Conservation (phyloP, 1,140 invertebrate genomes). For the Adoxophyes honmai region DNA sequence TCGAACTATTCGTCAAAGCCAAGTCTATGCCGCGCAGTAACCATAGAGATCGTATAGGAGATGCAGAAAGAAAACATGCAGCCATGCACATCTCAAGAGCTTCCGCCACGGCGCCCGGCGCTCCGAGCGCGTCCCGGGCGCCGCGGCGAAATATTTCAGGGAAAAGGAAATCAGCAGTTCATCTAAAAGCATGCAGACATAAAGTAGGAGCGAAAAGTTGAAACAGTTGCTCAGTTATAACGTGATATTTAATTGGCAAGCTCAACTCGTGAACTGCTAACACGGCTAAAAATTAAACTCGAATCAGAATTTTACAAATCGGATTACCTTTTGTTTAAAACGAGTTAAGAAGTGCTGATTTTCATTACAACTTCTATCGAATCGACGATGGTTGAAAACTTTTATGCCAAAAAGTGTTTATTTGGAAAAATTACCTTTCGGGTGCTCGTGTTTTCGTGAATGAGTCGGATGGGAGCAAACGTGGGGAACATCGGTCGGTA, state of each 20-base stretch:
- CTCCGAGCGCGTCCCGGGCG: constrained; percentile 26
- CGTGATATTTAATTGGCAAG: constrained; percentile 5
- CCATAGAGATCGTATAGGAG: constrained; percentile 75
- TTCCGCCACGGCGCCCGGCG: constrained; percentile 33
- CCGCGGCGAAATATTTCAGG: constrained; percentile 38
- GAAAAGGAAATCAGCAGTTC: constrained; percentile 50
- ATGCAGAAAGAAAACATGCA: constrained; percentile 71
- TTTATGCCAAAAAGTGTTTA: background rate
- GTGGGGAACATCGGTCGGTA: constrained; percentile 2
- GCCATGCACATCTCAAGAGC: constrained; percentile 56
- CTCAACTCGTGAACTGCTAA: constrained; percentile 4
- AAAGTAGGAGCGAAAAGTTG: constrained; percentile 66
- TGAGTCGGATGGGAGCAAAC: background rate
- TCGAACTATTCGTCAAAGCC: constrained; percentile 66
- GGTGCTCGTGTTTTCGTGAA: constrained; percentile 7
- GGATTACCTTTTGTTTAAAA: constrained; percentile 25
- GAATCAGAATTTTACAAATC: constrained; percentile 19
- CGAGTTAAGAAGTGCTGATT: constrained; percentile 14
- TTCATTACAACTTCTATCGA: constrained; percentile 15
- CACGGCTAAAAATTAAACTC: constrained; percentile 20
- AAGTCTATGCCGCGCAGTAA: constrained; percentile 76
- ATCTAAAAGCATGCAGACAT: constrained; percentile 60
- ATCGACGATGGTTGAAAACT: constrained; percentile 7
- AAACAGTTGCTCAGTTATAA: constrained; percentile 1
- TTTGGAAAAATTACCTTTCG: constrained; percentile 7